Percentiles rank a stretch among this genome's conserved stretches.
These are phyloP conservation scores for Bembecia ichneumoniformis DNA, from an alignment of 2,888 invertebrate genomes.

Conservation along the genomic window DNA sequence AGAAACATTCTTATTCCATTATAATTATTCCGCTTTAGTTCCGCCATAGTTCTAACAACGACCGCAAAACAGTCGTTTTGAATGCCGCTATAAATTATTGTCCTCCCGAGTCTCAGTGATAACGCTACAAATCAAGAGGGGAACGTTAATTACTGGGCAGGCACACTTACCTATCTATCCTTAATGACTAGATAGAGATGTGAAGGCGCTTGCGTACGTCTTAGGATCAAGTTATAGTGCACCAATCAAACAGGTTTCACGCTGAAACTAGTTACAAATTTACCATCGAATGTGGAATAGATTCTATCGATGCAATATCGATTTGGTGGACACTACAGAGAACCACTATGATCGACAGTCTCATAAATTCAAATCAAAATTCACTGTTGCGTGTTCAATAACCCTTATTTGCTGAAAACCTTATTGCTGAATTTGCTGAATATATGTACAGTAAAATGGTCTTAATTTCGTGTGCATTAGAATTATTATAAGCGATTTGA, in stretches of 20 bases:
- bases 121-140: slow-evolving; percentile 49
- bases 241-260: slow-evolving; percentile 26
- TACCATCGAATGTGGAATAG: slow-evolving; percentile 8
- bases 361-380: no score
- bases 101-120: slow-evolving; percentile 36
- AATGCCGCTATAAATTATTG: slow-evolving; percentile 43
- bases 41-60: neutral
- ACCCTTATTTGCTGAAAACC: no score
- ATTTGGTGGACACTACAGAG: no score
- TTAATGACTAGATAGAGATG: slow-evolving; percentile 15
- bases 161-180: slow-evolving; percentile 13
- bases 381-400: no score
- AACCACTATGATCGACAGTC: no score
- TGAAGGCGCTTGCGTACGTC: slow-evolving; percentile 19
- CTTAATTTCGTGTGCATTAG: no score
- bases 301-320: no score
- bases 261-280: slow-evolving; percentile 23
- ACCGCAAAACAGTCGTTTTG: slow-evolving; percentile 18
- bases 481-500: no score
- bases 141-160: slow-evolving; percentile 41
- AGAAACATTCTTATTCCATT: no score
- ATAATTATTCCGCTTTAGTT: neutral
- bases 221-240: slow-evolving; percentile 16
- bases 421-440: no score
- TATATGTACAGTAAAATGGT: no score